These are phyloP conservation scores for Scaeva pyrastri DNA, from an alignment of 2,888 invertebrate genomes.

Conservation along the genomic window DNA sequence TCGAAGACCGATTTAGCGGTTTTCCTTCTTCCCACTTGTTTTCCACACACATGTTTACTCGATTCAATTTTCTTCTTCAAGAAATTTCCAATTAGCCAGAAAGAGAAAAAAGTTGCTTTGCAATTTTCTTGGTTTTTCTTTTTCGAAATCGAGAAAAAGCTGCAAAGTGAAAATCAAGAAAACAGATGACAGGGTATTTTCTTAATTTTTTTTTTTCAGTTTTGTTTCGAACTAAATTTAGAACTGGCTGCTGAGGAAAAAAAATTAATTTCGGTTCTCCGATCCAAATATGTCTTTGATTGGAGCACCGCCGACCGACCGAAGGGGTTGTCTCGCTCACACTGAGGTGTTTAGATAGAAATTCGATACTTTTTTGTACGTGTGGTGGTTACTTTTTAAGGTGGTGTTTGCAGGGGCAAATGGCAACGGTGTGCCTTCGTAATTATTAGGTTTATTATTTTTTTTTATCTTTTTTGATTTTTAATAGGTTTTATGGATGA, in stretches of 20 bases:
- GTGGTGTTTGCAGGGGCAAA: conserved; percentile 66
- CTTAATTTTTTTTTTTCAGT: background rate
- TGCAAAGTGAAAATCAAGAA: conserved; percentile 39
- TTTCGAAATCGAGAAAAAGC: background rate
- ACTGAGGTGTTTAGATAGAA: conserved; percentile 81
- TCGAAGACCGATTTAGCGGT: conserved; percentile 43
- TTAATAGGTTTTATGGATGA: conserved; percentile 43
- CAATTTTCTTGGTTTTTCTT: conserved; percentile 28
- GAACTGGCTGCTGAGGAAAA: conserved; percentile 33
- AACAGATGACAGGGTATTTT: conserved; percentile 67
- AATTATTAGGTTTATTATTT: conserved; percentile 25
- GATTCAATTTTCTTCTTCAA: conserved; percentile 6
- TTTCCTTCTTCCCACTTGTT: conserved; percentile 64
- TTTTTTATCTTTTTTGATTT: conserved; percentile 15
- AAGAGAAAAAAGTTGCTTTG: conserved; percentile 30
- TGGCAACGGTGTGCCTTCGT: conserved; percentile 21
- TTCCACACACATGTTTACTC: conserved; percentile 45
- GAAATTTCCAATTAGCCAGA: conserved; percentile 7
- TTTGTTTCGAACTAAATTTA: conserved; percentile 61
- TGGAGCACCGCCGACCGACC: conserved; percentile 76
- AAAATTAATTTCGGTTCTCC: conserved; percentile 69
- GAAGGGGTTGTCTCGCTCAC: conserved; percentile 81
- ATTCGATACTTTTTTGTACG: conserved; percentile 81
- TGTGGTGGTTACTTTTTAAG: conserved; percentile 29
- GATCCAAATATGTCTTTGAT: conserved; percentile 84